Percentiles rank a stretch among this genome's conserved stretches.
Evolutionary conservation across 1,140 invertebrate species (phyloP).

Genomic region (Bilobella aurantiaca): DNA sequence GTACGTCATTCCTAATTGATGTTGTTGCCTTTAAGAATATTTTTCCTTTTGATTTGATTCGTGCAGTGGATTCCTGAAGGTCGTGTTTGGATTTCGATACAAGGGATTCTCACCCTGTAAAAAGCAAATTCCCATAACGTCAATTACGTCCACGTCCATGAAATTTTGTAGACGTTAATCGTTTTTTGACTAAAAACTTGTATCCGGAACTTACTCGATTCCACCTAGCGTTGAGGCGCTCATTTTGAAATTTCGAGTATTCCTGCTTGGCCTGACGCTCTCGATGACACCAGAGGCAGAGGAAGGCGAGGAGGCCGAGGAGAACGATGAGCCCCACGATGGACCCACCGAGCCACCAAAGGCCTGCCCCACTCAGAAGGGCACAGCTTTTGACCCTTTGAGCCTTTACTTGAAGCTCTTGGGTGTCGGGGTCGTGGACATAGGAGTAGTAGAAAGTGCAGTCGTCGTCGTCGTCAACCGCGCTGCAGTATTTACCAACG

Average conservation of each 20-base stretch:
- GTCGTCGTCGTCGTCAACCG: conserved; percentile 65
- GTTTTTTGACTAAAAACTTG: no score
- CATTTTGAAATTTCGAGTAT: conserved; percentile 94
- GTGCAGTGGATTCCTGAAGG: conserved; percentile 97
- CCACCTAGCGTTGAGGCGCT: conserved; percentile 89
- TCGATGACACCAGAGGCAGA: conserved; percentile 91
- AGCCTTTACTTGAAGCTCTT: conserved; percentile 49
- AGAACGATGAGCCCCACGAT: conserved; percentile 89
- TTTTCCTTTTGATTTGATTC: conserved; percentile 44
- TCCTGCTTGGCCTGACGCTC: conserved; percentile 91
- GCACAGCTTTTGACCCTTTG: conserved; percentile 69
- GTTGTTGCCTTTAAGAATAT: no score
- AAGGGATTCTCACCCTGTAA: conserved; percentile 93
- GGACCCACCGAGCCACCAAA: conserved; percentile 67
- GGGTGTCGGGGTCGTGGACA: conserved; percentile 45
- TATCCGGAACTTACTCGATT: conserved; percentile 77
- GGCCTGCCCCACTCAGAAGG: conserved; percentile 43
- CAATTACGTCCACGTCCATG: neutral
- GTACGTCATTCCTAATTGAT: no score
- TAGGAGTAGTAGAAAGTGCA: conserved; percentile 76
- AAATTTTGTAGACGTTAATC: conserved; percentile 7
- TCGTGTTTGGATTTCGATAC: conserved; percentile 96
- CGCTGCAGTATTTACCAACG: conserved; percentile 63
- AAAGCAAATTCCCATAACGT: conserved; percentile 24
- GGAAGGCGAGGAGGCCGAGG: conserved; percentile 67